Base-by-base conservation (phyloP, 2,888 invertebrate species). In the Danaus chrysippus region DNA sequence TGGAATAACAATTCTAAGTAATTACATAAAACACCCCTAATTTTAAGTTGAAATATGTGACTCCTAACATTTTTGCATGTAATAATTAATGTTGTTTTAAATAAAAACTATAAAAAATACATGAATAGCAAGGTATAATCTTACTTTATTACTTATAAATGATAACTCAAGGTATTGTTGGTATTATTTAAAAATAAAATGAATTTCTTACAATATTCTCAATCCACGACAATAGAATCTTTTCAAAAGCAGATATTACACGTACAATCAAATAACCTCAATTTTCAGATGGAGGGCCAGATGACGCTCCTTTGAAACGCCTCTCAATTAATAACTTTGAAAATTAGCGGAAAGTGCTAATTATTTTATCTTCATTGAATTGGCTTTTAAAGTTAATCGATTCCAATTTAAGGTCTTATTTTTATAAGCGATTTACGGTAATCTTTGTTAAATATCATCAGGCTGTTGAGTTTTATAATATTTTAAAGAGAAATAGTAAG, bases 311-410 rank as follows among this genome's bases (percentile, higher is more conserved):
- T 76, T 83, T 81, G 79, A 81, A 84, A 83, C 81, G 81, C 74
- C 75, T 80, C 82, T 82, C 83, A 85, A 84, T 90, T 88, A 87
- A 84, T 87, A 87, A 89, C 87, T 89, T 85, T 84, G 79, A 75
- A 86, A 88, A 87, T 88, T 87, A 86, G 79, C 80, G 77, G 79
- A 76, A 82, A 81, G 76, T 81, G 78, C 79, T 87, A 87, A 88
- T 88, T 88, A 87, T 86, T 86, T 87, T 79, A 82, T 84, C 82
- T 82, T 78, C 77, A 79, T 84, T 85, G 61, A 58, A 66, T 60
- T 59, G 62, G 60, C 62, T 62, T 67, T 64, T 62, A 63, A 64
- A 69, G 62, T 61, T 54, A 65, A 65, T 67, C 82, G 79, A 82
- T 84, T 54, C 59, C 42, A 17, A 52, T 42, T 64, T 60, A 46